Percentiles rank a stretch among this genome's conserved stretches.
phyloP scores from a whole-genome alignment of 1,140 invertebrate genomes.

The Bicyclus anynana region DNA sequence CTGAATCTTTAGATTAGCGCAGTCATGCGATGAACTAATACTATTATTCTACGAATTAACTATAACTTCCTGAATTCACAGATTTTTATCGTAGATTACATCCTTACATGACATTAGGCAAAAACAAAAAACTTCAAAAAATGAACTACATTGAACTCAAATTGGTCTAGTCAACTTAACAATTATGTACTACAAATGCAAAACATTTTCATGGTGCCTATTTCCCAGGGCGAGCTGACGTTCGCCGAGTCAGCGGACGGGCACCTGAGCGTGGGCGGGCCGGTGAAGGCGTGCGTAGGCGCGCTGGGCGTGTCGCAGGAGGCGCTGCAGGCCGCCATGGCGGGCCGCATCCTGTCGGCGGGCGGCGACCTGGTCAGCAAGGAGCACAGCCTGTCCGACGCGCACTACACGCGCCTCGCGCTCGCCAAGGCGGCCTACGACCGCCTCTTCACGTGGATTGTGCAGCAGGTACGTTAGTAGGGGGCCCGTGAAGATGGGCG shows the following conservation, averaged over 20 bases:
- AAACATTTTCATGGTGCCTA: neutral
- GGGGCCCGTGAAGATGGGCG: too few species aligned
- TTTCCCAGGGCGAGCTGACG: constrained; percentile 62
- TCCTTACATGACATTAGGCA: too few species aligned
- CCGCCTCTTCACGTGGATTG: constrained; percentile 94
- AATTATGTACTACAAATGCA: neutral
- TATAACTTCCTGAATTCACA: too few species aligned
- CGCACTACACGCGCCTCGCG: constrained; percentile 94
- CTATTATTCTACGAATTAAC: too few species aligned
- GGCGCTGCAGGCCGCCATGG: constrained; percentile 87
- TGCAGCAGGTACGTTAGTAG: constrained; percentile 78
- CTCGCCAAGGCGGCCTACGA: constrained; percentile 97
- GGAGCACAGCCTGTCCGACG: constrained; percentile 89
- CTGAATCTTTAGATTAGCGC: too few species aligned
- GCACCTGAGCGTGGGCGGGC: constrained; percentile 46
- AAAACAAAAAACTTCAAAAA: too few species aligned
- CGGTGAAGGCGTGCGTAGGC: constrained; percentile 47
- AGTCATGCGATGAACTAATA: too few species aligned
- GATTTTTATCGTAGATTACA: too few species aligned
- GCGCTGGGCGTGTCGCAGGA: constrained; percentile 84
- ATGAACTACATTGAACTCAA: too few species aligned
- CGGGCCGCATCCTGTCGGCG: constrained; percentile 93
- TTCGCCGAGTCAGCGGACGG: constrained; percentile 48
- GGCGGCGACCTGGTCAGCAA: constrained; percentile 96
- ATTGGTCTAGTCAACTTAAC: too few species aligned